A percentile compares a stretch with the other conserved stretches of the same genome.
Evolutionary conservation across 2,113 vertebrate genomes (phyloP).

Genomic region (Oncorhynchus keta): DNA sequence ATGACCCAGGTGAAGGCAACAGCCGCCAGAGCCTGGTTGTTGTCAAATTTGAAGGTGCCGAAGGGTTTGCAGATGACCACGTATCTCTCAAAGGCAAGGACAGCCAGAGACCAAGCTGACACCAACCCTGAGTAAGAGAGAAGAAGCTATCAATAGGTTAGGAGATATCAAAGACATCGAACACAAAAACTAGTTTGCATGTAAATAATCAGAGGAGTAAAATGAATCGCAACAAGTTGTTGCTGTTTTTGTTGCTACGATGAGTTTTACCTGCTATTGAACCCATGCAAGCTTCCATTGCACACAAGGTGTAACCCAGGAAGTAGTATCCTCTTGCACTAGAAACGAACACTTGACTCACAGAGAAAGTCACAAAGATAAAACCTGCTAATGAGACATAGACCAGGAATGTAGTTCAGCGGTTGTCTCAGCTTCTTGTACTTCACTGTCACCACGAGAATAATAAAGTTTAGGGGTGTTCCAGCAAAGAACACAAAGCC

Average conservation of each 20-base stretch:
- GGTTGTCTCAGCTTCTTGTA: conserved; percentile 82
- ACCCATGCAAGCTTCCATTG: conserved; percentile 72
- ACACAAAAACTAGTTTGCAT: background rate
- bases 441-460: conserved; percentile 75
- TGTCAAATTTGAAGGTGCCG: conserved; percentile 77
- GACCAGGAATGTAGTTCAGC: conserved; percentile 84
- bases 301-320: conserved; percentile 73
- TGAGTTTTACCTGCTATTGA: conserved; percentile 53
- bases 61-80: conserved; percentile 85
- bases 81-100: conserved; percentile 81
- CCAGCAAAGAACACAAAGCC: conserved; percentile 76
- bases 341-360: conserved; percentile 76
- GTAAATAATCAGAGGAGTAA: no score
- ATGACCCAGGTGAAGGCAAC: conserved; percentile 77
- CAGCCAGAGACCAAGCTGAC: conserved; percentile 80
- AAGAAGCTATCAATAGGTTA: background rate
- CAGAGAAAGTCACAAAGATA: conserved; percentile 72
- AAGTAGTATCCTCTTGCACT: conserved; percentile 76
- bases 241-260: background rate
- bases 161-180: background rate
- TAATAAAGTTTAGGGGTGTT: conserved; percentile 72
- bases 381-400: conserved; percentile 77
- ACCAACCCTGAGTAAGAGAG: conserved; percentile 57
- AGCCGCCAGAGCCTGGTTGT: conserved; percentile 68
- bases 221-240: background rate